Conservation (phyloP, 2,113 vertebrate genomes). For the Otolemur garnettii region DNA sequence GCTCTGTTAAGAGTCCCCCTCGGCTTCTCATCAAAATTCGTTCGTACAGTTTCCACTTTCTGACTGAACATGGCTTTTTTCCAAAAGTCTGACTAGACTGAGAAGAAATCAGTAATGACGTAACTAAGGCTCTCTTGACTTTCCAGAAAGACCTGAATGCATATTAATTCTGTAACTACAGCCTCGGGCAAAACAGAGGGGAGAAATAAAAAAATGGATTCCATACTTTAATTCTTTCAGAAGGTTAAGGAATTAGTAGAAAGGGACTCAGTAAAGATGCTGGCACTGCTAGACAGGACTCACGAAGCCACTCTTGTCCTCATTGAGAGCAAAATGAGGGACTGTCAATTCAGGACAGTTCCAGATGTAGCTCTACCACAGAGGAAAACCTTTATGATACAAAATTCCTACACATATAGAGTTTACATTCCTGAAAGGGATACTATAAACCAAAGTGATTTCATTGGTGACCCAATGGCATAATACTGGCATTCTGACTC, state of each 20-base stretch:
- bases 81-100: accelerated
- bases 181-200: background rate
- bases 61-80: background rate
- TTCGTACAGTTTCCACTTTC: background rate
- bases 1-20: background rate
- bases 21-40: background rate
- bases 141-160: background rate
- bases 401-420: background rate
- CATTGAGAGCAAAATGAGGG: no score
- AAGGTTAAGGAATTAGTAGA: background rate
- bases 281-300: background rate
- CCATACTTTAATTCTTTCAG: background rate
- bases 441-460: background rate
- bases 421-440: background rate
- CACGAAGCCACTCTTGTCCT: background rate
- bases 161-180: background rate
- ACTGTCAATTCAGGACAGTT: background rate
- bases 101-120: background rate
- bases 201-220: background rate
- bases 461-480: background rate
- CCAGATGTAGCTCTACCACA: background rate
- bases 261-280: background rate
- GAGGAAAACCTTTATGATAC: background rate
- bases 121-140: background rate
- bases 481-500: background rate